phyloP scores from a whole-genome alignment of 2,113 vertebrate species.

The Fulica atra region DNA sequence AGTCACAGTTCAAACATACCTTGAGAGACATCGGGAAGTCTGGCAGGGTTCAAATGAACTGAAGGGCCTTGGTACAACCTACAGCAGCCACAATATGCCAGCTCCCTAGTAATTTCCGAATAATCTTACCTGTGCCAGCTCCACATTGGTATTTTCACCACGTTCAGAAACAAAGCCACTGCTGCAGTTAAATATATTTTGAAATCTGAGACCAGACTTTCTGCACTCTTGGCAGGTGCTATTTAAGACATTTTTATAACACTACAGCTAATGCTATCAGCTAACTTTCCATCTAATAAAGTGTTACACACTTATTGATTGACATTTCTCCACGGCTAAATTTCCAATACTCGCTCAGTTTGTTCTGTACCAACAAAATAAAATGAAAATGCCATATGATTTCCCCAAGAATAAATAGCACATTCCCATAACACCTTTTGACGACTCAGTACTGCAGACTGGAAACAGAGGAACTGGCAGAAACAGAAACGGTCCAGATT shows the following conservation, averaged over 20 bases:
- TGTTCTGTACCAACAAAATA: slow-evolving; percentile 19
- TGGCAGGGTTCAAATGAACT: not conserved
- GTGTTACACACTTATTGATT: slow-evolving; percentile 32
- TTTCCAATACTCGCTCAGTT: slow-evolving; percentile 27
- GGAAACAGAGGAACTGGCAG: not conserved
- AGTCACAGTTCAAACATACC: not conserved
- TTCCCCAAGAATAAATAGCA: slow-evolving; percentile 35
- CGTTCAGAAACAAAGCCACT: not conserved
- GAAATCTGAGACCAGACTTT: not conserved
- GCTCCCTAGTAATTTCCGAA: not conserved
- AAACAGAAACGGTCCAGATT: not conserved
- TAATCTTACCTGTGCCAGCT: not conserved
- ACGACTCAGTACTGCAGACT: not conserved
- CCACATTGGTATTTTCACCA: not conserved
- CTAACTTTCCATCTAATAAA: slow-evolving; percentile 32
- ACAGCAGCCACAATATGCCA: not conserved
- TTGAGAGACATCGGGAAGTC: not conserved
- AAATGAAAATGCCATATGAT: slow-evolving; percentile 35
- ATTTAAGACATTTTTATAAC: slow-evolving; percentile 25
- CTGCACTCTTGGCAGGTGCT: not conserved
- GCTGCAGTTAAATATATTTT: not conserved
- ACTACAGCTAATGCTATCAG: slow-evolving; percentile 2
- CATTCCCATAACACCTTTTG: not conserved
- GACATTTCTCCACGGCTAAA: not conserved
- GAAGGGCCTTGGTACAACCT: not conserved